Evolutionary conservation across 2,797 vertebrate genomes (phyloP).

Genomic region (Chloroceryle inda): DNA sequence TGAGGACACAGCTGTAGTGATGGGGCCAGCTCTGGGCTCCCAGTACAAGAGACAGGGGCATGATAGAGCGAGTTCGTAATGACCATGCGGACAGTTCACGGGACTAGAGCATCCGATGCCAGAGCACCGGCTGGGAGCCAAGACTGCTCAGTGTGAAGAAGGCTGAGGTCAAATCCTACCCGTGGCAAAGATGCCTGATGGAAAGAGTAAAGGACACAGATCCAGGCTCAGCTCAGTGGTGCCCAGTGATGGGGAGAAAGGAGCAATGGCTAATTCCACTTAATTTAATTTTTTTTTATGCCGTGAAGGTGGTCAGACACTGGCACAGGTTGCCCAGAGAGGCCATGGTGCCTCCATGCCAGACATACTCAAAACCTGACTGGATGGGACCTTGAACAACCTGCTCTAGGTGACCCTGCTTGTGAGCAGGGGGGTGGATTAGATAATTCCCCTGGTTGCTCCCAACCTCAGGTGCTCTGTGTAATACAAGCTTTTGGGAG

Average conservation of each 20-base stretch:
- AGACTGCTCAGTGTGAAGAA: neutral
- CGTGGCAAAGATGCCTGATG: accelerated
- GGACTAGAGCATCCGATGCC: neutral
- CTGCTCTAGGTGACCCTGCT: neutral
- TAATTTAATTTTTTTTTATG: neutral
- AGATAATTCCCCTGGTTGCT: neutral
- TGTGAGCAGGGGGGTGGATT: neutral
- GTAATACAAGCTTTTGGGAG: neutral
- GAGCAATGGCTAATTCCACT: neutral
- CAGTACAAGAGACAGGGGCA: accelerated
- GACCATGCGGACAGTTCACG: neutral
- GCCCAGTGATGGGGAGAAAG: neutral
- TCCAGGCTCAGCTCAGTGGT: neutral
- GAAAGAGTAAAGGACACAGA: neutral
- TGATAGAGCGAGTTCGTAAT: neutral
- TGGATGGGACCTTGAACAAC: neutral
- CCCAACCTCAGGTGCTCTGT: neutral
- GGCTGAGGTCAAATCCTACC: neutral
- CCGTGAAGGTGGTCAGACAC: neutral
- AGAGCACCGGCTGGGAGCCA: neutral
- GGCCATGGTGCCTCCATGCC: neutral
- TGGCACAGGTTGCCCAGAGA: neutral
- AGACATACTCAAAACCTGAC: neutral
- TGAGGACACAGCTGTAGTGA: neutral
- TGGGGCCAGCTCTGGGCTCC: neutral